Conservation (phyloP, 2,797 vertebrate genomes). For the Lagorchestes hirsutus region DNA sequence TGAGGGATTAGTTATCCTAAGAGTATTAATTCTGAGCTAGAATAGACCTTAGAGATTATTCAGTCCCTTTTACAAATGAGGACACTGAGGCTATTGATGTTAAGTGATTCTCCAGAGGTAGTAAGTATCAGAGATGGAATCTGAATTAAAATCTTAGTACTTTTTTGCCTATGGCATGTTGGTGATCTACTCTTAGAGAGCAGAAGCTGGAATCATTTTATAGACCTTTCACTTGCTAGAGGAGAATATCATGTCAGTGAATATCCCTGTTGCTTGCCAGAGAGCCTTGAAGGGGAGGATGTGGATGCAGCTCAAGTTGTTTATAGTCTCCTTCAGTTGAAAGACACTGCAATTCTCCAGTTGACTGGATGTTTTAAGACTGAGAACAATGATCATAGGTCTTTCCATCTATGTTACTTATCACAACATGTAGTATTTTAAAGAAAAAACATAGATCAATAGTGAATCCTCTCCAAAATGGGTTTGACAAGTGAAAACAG, state of each 20-base stretch:
- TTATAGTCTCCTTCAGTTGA: neutral
- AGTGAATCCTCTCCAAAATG: neutral
- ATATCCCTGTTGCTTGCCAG: neutral
- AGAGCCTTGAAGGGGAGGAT: neutral
- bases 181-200: neutral
- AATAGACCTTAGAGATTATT: neutral
- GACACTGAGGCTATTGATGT: neutral
- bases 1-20: neutral
- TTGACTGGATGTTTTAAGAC: neutral
- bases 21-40: neutral
- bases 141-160: neutral
- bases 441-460: neutral
- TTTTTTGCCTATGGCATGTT: neutral
- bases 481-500: neutral
- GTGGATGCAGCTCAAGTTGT: neutral
- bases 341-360: neutral
- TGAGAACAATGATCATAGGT: neutral
- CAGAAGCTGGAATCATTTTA: neutral
- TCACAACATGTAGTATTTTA: neutral
- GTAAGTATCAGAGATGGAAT: neutral
- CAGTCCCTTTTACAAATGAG: neutral
- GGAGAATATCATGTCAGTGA: neutral
- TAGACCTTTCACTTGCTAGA: neutral
- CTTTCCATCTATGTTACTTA: neutral
- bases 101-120: neutral